Percentiles rank a stretch among this genome's conserved stretches.
Evolutionary conservation across 2,888 invertebrate species (phyloP).

Genomic region (Melanotus villosus): DNA sequence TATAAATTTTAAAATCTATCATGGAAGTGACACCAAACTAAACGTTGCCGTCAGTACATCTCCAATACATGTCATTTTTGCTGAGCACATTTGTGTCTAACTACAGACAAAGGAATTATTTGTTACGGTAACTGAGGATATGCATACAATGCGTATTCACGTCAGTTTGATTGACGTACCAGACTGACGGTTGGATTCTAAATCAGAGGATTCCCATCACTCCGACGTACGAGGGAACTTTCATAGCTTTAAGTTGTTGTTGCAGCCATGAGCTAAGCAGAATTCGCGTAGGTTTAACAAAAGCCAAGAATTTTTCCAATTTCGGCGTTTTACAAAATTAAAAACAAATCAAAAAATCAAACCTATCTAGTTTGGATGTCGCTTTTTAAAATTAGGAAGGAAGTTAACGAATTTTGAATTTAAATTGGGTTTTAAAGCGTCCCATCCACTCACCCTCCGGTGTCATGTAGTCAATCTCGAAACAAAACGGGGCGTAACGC

Average conservation of each 20-base stretch:
- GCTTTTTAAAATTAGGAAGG: conserved; percentile 23
- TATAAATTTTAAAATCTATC: not conserved
- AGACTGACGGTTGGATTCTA: conserved; percentile 50
- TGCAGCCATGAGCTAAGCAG: not conserved
- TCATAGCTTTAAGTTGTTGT: conserved; percentile 17
- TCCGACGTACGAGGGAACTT: conserved; percentile 30
- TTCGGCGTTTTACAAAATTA: not conserved
- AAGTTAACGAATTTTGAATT: conserved; percentile 42
- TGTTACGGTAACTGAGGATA: conserved; percentile 53
- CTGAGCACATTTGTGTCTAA: conserved; percentile 36
- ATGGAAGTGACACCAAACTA: not conserved
- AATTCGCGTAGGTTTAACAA: not conserved
- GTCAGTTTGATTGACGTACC: conserved; percentile 52
- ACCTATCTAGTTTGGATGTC: not conserved
- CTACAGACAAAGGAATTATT: conserved; percentile 53
- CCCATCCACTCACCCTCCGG: conserved; percentile 21
- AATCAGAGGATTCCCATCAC: conserved; percentile 45
- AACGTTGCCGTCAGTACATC: not conserved
- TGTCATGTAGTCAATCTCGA: conserved; percentile 41
- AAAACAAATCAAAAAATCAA: conserved; percentile 11
- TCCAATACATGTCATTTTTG: conserved; percentile 38
- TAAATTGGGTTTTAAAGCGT: conserved; percentile 43
- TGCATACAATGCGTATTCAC: conserved; percentile 54
- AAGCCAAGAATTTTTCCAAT: conserved; percentile 4
- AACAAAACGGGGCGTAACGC: conserved; percentile 47